Evolutionary conservation across 1,140 invertebrate genomes (phyloP).

Genomic region (Drosophila ambigua): DNA sequence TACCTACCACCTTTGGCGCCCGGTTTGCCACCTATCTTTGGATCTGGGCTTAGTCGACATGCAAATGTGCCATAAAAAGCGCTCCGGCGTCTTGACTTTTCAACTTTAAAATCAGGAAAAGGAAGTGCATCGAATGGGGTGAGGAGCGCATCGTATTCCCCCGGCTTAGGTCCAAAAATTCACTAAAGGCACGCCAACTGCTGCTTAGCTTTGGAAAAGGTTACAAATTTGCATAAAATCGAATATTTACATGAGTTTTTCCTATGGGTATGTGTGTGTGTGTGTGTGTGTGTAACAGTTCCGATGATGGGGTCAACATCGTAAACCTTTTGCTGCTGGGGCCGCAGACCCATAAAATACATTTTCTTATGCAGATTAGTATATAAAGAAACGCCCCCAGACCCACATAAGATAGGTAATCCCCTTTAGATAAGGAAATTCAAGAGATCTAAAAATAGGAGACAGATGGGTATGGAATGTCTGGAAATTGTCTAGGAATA

Average conservation of each 20-base stretch:
- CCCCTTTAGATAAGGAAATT: neutral
- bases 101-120: conserved; percentile 71
- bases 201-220: conserved; percentile 54
- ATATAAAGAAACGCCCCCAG: neutral
- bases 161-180: conserved; percentile 31
- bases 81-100: conserved; percentile 63
- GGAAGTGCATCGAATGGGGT: conserved; percentile 41
- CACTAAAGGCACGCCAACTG: conserved; percentile 65
- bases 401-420: neutral
- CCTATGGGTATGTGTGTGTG: conserved; percentile 12
- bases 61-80: conserved; percentile 64
- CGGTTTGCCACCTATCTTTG: conserved; percentile 72
- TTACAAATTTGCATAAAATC: conserved; percentile 79
- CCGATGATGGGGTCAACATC: conserved; percentile 45
- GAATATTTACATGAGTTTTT: conserved; percentile 60
- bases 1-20: conserved; percentile 10
- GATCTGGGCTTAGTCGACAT: conserved; percentile 52
- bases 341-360: conserved; percentile 18
- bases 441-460: neutral
- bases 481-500: too few relatives aligned
- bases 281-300: conserved; percentile 42
- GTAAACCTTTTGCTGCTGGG: conserved; percentile 33
- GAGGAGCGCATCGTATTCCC: neutral
- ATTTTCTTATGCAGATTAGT: neutral
- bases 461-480: neutral